Evolutionary conservation across 2,888 invertebrate genomes (phyloP), one percentile per base, ranked within the genome.

Genomic region (Amblyteles armatorius): DNA sequence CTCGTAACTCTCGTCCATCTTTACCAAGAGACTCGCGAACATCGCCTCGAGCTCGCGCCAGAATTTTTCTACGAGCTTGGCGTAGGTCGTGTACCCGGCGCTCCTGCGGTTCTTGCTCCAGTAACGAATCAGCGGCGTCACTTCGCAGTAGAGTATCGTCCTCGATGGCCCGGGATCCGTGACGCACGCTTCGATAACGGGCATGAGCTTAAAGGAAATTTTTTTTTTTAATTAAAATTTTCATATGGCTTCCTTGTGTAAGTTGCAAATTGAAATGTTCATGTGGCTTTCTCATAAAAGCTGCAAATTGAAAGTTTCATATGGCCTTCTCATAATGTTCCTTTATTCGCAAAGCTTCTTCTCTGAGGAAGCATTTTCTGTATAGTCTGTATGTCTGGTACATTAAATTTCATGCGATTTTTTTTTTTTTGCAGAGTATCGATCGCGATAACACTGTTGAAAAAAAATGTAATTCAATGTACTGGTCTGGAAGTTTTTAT

Each of bases 51-150:
- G 80, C 80, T 94, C 92, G 19, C 78, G 86, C 94, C 94, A 95
- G 86, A 95, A 95, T 72, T 90, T 91, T 19, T 91, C 85, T 3
- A 94, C 87, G 52, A 94, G 92, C 71, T 89, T 82, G 3, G 87
- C 83, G 81, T 94, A 94, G 36, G 92, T 92, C 68, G 89, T 86
- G 60, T 89, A 90, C 55, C 93, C 92, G 1, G 90, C 77, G 2
- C 91, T 90, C 6, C 90, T 85, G 4, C 94, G 89, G 87, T 95
- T 95, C 91, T 95, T 94, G 86, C 94, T 94, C 95, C 95, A 96
- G 89, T 95, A 95, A n/a, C 95, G 95, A 50, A 95, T 89, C 50
- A 96, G 89, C 3, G 94, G 93, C 0, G 95, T 92, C 1, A 95
- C 92, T 86, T 95, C 95, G 77, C 93, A 94, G 86, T 95, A 95